Conservation (phyloP, 1,140 invertebrate species). For the Bombus haemorrhoidalis region DNA sequence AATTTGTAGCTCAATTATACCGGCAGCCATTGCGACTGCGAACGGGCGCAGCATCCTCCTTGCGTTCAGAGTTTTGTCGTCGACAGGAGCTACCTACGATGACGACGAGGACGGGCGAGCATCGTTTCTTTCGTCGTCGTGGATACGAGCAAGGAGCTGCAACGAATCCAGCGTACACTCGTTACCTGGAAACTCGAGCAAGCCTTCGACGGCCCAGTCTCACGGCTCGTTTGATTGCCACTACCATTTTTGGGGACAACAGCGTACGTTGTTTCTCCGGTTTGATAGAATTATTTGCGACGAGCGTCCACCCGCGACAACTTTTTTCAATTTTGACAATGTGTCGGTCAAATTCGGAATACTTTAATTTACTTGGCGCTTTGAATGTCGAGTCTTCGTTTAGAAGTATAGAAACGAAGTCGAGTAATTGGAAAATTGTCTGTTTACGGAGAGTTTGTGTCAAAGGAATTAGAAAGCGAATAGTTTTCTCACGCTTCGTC, state of each 20-base stretch:
- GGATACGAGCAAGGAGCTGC: not conserved
- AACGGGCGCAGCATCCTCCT: not conserved
- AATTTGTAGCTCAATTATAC: conserved; percentile 83
- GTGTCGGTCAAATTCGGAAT: too few relatives aligned
- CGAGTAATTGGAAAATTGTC: too few relatives aligned
- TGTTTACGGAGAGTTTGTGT: too few relatives aligned
- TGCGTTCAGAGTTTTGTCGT: not conserved
- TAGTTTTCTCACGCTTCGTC: too few relatives aligned
- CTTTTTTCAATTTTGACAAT: too few relatives aligned
- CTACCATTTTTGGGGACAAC: not conserved
- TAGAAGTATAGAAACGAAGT: too few relatives aligned
- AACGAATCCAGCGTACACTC: not conserved
- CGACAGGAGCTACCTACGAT: not conserved
- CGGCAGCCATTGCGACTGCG: conserved; percentile 54
- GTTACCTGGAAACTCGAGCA: conserved; percentile 40
- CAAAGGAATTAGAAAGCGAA: not conserved
- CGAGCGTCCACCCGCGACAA: not conserved
- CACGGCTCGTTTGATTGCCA: conserved; percentile 28
- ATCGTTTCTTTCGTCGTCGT: conserved; percentile 15
- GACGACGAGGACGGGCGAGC: not conserved
- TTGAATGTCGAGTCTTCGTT: too few relatives aligned
- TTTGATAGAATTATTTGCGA: conserved; percentile 10
- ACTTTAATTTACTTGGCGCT: too few relatives aligned
- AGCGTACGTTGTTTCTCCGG: not conserved
- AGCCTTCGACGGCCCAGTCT: not conserved